Conservation (phyloP, 2,888 invertebrate species). For the Drosophila yooni region DNA sequence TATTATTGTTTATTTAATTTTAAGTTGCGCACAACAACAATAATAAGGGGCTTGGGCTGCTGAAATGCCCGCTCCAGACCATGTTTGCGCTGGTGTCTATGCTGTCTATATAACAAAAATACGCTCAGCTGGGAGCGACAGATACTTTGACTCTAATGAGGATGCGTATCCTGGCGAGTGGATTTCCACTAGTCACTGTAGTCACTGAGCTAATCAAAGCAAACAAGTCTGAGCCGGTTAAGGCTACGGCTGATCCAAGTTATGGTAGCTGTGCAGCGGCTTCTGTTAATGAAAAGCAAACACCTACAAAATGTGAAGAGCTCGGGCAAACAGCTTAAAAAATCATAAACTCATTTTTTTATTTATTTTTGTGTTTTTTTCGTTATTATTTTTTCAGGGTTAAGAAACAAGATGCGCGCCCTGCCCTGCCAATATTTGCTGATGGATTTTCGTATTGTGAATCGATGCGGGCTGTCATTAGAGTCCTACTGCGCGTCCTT, state of each 20-base stretch:
- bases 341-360: conserved; percentile 68
- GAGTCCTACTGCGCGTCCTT: conserved; percentile 54
- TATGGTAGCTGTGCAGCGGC: conserved; percentile 34
- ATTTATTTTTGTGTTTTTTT: conserved; percentile 1
- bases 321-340: conserved; percentile 75
- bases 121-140: conserved; percentile 15
- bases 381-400: not conserved
- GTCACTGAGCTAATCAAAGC: conserved; percentile 69
- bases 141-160: conserved; percentile 69
- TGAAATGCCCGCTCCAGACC: conserved; percentile 37
- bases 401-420: conserved; percentile 39
- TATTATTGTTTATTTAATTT: conserved; percentile 71
- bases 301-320: conserved; percentile 68
- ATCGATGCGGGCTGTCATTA: conserved; percentile 25
- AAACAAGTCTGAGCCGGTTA: conserved; percentile 44
- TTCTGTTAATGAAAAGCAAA: conserved; percentile 78
- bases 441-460: conserved; percentile 62
- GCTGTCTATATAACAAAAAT: conserved; percentile 8
- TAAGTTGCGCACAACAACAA: conserved; percentile 63
- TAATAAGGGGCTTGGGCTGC: conserved; percentile 48
- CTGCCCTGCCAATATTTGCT: conserved; percentile 63
- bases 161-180: conserved; percentile 48
- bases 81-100: conserved; percentile 55
- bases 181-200: conserved; percentile 60
- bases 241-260: conserved; percentile 16